Base-by-base conservation (phyloP, 1,140 invertebrate species). In the Eubasilissa regina region DNA sequence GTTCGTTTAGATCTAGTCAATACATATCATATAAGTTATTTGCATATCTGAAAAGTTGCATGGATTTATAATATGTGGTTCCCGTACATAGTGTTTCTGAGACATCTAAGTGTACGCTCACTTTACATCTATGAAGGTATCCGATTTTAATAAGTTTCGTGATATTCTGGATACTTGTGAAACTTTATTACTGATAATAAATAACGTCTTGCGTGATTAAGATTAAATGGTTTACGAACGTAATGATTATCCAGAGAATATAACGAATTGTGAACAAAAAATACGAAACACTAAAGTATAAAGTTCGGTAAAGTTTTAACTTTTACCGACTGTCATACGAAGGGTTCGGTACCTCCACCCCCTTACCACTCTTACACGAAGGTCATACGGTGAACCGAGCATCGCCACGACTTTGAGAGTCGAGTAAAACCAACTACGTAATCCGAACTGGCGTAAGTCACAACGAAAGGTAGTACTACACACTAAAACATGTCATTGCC, bases 361-460 rank as follows among this genome's bases (percentile, higher is more conserved):
- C 13, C 21, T 4, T 35, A 62, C 17, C 21, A 21, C 19, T 6
- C 25, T 35, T 35, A 35, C 25, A 13, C 7, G 10, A 64, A 64
- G 60, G 60, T 64, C 60, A 64, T 12, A 1, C 60, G 21, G 60
- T n/a, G 25, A 25, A 8, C 21, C 11, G 10, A 25, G 60, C 60
- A 13, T 25, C n/a, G 10, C 60, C 35, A 43, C 60, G 60, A 43
- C 21, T 43, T 19, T 43, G 60, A 12, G 21, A 64, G 60, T 64
- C 60, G 60, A 64, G 60, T 64, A 64, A 15, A 58, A 21, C 21
- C 19, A 3, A 12, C 60, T 25, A 64, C 19, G 60, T 64, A 25
- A 64, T 35, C 6, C 10, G 10, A 25, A 44, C 35, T 25, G 60
- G 60, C 11, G 60, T 64, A 64, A 21, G 60, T 64, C 60, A 21